Percentiles rank a stretch among this genome's conserved stretches.
Conservation (phyloP, 2,888 invertebrate genomes). For the Tetranychus truncatus region DNA sequence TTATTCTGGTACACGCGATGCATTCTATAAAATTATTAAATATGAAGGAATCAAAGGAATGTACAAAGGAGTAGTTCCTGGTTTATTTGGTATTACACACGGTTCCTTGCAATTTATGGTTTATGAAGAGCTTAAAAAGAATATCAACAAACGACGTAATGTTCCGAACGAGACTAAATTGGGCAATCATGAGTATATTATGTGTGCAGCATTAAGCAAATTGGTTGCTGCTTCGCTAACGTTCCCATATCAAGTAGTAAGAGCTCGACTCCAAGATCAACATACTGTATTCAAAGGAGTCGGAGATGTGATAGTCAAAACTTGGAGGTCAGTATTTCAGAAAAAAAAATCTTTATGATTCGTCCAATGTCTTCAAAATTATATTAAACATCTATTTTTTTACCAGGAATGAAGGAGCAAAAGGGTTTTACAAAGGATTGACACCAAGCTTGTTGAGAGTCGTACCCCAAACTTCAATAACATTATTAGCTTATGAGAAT, state of each 20-base stretch:
- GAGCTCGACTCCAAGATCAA: constrained; percentile 90
- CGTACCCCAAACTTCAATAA: constrained; percentile 84
- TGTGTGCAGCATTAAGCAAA: constrained; percentile 84
- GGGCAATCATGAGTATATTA: constrained; percentile 67
- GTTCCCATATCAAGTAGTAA: constrained; percentile 93
- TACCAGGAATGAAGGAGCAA: constrained; percentile 53
- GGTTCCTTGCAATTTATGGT: constrained; percentile 97
- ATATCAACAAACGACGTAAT: constrained; percentile 61
- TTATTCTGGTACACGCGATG: constrained; percentile 80
- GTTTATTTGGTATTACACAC: constrained; percentile 91
- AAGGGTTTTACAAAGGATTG: constrained; percentile 87
- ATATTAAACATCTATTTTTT: neutral
- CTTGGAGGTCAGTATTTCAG: constrained; percentile 32
- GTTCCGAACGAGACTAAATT: constrained; percentile 69
- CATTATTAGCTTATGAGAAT: constrained; percentile 85
- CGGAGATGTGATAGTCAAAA: constrained; percentile 34
- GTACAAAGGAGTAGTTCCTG: constrained; percentile 76
- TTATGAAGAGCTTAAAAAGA: constrained; percentile 92
- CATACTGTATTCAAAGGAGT: constrained; percentile 54
- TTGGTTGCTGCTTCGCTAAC: constrained; percentile 59
- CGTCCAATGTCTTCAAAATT: too few species aligned
- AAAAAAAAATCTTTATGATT: too few species aligned
- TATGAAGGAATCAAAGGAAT: constrained; percentile 72
- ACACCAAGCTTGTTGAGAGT: constrained; percentile 70
- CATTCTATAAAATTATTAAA: constrained; percentile 67